A percentile compares a stretch with the other conserved stretches of the same genome.
Evolutionary conservation across 2,888 invertebrate species (phyloP).

Genomic region (Masnerella sp.): DNA sequence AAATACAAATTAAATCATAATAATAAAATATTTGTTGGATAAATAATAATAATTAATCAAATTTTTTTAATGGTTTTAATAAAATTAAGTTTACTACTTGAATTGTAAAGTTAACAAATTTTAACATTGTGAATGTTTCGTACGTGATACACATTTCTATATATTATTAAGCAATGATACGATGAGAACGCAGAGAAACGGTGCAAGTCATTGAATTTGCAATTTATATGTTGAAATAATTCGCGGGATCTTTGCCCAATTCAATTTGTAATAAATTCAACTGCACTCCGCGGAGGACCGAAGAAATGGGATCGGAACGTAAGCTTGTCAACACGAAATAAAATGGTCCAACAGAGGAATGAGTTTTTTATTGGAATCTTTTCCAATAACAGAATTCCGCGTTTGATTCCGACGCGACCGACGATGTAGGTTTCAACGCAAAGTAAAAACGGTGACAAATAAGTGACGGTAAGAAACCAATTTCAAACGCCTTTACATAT

Average conservation of each 20-base stretch:
- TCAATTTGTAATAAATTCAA: conserved; percentile 50
- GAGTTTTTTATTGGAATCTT: conserved; percentile 22
- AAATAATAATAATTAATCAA: too few relatives aligned
- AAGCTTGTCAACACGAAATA: conserved; percentile 44
- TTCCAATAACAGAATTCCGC: conserved; percentile 31
- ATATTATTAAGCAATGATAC: conserved; percentile 1
- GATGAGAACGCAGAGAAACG: background rate
- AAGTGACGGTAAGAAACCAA: background rate
- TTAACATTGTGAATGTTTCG: background rate
- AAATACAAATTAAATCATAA: too few relatives aligned
- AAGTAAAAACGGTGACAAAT: too few relatives aligned
- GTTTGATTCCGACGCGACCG: background rate
- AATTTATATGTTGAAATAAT: conserved; percentile 40
- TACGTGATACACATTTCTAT: background rate
- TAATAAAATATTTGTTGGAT: too few relatives aligned
- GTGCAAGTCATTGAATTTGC: conserved; percentile 16
- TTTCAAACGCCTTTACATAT: background rate
- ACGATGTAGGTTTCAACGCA: background rate
- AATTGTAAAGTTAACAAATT: too few relatives aligned
- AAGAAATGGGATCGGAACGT: conserved; percentile 38
- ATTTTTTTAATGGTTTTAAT: too few relatives aligned
- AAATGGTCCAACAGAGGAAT: conserved; percentile 17
- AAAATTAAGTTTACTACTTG: too few relatives aligned
- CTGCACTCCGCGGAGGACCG: conserved; percentile 17
- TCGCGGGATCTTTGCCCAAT: conserved; percentile 26